phyloP scores from a whole-genome alignment of 2,797 vertebrate species.

The Mus caroli region DNA sequence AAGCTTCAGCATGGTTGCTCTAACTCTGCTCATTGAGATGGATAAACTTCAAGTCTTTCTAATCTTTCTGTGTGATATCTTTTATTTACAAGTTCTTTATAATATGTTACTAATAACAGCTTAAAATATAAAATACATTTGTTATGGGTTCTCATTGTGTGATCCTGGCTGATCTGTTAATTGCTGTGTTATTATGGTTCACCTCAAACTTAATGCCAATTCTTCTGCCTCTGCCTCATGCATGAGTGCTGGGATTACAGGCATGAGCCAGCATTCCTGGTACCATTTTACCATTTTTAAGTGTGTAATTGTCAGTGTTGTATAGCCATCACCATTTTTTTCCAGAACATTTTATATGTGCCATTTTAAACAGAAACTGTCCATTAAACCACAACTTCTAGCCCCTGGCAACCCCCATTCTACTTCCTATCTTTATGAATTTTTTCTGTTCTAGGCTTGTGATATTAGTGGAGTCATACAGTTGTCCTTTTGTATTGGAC shows the following conservation, averaged over 20 bases:
- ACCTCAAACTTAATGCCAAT: neutral
- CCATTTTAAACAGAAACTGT: slow-evolving; percentile 12
- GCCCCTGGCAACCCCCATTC: neutral
- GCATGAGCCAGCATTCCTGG: neutral
- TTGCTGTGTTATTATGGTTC: neutral
- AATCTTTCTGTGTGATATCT: neutral
- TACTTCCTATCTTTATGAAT: slow-evolving; percentile 18
- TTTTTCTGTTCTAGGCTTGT: neutral
- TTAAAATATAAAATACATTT: neutral
- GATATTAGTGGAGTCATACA: neutral
- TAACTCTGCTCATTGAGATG: neutral
- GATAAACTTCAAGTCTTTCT: neutral
- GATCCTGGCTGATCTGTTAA: neutral
- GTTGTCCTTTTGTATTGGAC: slow-evolving; percentile 25
- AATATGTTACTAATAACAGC: neutral
- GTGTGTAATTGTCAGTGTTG: neutral
- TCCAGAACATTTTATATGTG: slow-evolving; percentile 47
- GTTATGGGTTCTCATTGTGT: neutral
- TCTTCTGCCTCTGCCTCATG: neutral
- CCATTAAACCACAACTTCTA: neutral
- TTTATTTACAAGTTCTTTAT: neutral
- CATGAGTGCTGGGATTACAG: neutral
- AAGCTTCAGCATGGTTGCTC: neutral
- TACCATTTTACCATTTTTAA: neutral
- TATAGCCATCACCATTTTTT: slow-evolving; percentile 31